Evolutionary conservation across 2,797 vertebrate genomes (phyloP), one percentile per base, ranked within the genome.

Genomic region (Sternarchorhynchus goeldii): DNA sequence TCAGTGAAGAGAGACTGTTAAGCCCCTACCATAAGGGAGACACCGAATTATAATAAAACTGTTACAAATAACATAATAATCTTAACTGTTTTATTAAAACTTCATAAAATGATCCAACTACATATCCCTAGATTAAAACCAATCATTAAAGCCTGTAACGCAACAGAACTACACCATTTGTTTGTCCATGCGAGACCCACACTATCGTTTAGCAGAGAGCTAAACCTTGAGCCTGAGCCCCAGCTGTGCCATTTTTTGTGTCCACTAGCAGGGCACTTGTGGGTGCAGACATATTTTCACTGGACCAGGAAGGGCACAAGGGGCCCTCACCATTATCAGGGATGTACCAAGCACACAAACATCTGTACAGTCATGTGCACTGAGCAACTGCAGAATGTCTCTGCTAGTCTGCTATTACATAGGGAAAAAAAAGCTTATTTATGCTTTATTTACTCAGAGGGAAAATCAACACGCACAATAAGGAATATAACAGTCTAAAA

Each of bases 41-140:
- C 20, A 67, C 20, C 16, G 65, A 39, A 67, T 67, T 67, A 67
- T 21, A 67, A 29, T 67, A 67, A 67, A 67, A 34, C 10, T 36
- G 53, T 56, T 71, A 57, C 36, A 71, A 71, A 71, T 57, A 55
- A 17, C 21, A 21, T 50, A 67, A 67, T 50, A 18, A 67, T 25
- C 63, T 39, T 66, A n/a, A 64, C 62, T 36, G 4, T 67, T 45
- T 67, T 50, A 50, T 45, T 50, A 20, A 41, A 21, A 41, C 65
- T 39, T 66, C 63, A 66, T 41, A 66, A 66, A 66, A 34, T 7
- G 12, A n/a, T 7, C 60, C 31, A 2, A 34, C 31, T 34, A 29
- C 20, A 50, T 14, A 67, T 29, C 12, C 34, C 2, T 2, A 67
- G 12, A 25, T 16, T 45, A 45, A 50, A 50, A 25, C 20, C 41